Conservation (phyloP, 1,140 invertebrate genomes). For the Reticulitermes speratus region DNA sequence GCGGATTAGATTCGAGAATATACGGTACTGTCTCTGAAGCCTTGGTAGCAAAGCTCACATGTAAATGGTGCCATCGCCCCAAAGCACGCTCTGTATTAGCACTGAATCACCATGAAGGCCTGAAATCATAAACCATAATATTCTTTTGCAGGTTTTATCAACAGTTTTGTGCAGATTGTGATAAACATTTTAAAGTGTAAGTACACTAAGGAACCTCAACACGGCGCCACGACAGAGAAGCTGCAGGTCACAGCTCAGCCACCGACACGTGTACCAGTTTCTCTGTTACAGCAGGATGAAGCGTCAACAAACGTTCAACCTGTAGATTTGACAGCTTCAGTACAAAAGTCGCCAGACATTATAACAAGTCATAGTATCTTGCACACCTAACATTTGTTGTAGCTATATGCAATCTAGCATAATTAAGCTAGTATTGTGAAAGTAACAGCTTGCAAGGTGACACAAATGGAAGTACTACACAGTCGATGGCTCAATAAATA, state of each 20-base stretch:
- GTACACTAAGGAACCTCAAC: slow-evolving; percentile 37
- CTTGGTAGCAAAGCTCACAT: too few species aligned
- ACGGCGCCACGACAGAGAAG: background rate
- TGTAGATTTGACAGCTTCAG: background rate
- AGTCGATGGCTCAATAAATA: too few species aligned
- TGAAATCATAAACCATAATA: background rate
- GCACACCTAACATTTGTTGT: background rate
- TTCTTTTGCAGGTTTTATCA: slow-evolving; percentile 48
- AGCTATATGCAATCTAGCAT: background rate
- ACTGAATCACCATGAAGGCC: too few species aligned
- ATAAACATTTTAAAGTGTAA: slow-evolving; percentile 47
- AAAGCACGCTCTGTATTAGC: too few species aligned
- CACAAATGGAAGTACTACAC: too few species aligned
- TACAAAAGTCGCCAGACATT: background rate
- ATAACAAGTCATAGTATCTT: background rate
- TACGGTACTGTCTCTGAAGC: too few species aligned
- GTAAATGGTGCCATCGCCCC: too few species aligned
- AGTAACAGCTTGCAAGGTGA: background rate
- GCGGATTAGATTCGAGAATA: too few species aligned
- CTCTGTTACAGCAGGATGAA: background rate
- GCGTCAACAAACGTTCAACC: background rate
- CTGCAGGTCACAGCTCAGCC: background rate
- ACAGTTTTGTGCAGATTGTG: slow-evolving; percentile 48
- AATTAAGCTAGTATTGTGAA: background rate
- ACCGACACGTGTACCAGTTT: background rate